Percentiles rank a stretch among this genome's conserved stretches.
Evolutionary conservation across 2,797 vertebrate genomes (phyloP).

Genomic region (Pseudochaenichthys georgianus): DNA sequence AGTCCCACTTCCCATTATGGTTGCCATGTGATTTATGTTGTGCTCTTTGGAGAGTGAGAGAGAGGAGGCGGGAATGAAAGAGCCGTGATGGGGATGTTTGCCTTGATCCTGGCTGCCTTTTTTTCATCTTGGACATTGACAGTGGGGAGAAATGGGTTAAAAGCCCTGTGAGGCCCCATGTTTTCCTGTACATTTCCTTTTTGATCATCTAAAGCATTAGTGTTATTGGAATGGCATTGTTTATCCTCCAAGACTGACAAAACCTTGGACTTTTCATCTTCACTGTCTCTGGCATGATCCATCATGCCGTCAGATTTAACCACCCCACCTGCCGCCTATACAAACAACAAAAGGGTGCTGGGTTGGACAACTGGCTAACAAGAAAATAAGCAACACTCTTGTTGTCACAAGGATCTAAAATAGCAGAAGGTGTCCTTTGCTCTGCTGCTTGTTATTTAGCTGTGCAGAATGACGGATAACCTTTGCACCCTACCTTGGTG

Average conservation of each 20-base stretch:
- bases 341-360: not conserved
- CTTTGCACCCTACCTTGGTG: slow-evolving; percentile 58
- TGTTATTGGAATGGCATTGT: slow-evolving; percentile 22
- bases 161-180: slow-evolving; percentile 18
- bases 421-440: slow-evolving; percentile 34
- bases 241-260: slow-evolving; percentile 9
- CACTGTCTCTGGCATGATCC: not conserved
- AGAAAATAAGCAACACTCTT: slow-evolving; percentile 15
- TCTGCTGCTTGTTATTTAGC: slow-evolving; percentile 44
- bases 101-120: slow-evolving; percentile 70
- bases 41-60: slow-evolving; percentile 58
- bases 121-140: slow-evolving; percentile 58
- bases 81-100: slow-evolving; percentile 62
- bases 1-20: slow-evolving; percentile 63
- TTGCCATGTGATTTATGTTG: slow-evolving; percentile 77
- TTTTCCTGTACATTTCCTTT: slow-evolving; percentile 25
- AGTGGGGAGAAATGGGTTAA: slow-evolving; percentile 38
- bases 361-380: slow-evolving; percentile 16
- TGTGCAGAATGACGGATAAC: slow-evolving; percentile 55
- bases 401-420: slow-evolving; percentile 31
- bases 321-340: not conserved
- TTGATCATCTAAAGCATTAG: slow-evolving; percentile 24
- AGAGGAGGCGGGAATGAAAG: slow-evolving; percentile 48
- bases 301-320: slow-evolving; percentile 1
- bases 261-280: slow-evolving; percentile 20